Evolutionary conservation across 2,797 vertebrate genomes (phyloP).

Genomic region (Sebastes matsubarae): DNA sequence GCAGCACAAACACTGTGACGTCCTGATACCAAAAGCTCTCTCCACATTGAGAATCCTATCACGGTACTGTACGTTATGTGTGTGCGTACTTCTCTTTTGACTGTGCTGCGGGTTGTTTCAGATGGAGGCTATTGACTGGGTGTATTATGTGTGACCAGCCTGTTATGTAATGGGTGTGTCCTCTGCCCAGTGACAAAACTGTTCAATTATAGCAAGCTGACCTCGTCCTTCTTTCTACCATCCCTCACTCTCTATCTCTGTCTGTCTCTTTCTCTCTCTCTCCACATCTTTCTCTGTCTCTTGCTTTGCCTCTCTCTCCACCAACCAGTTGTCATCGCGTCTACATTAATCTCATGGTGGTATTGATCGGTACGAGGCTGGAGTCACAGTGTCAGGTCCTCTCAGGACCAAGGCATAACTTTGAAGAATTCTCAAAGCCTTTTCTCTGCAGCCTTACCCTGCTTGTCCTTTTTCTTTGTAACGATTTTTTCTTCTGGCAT

Average conservation of each 20-base stretch:
- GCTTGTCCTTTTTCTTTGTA: neutral
- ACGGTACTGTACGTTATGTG: neutral
- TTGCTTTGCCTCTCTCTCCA: neutral
- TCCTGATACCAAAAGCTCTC: slow-evolving; percentile 27
- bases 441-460: neutral
- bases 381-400: slow-evolving; percentile 7
- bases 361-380: slow-evolving; percentile 11
- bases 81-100: slow-evolving; percentile 19
- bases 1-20: slow-evolving; percentile 53
- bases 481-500: neutral
- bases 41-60: slow-evolving; percentile 8
- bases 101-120: slow-evolving; percentile 25
- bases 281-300: neutral
- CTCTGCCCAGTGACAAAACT: slow-evolving; percentile 41
- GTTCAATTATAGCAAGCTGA: slow-evolving; percentile 43
- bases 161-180: slow-evolving; percentile 62
- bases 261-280: neutral
- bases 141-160: slow-evolving; percentile 30
- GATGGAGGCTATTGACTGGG: slow-evolving; percentile 38
- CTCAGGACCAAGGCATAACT: neutral
- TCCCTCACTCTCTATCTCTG: neutral
- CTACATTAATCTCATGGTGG: neutral
- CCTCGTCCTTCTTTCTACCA: slow-evolving; percentile 16
- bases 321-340: neutral
- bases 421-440: neutral